Percentiles rank a stretch among this genome's conserved stretches.
These are phyloP conservation scores for Panzeria rudis DNA, from an alignment of 2,888 invertebrate species.

Conservation along the genomic window DNA sequence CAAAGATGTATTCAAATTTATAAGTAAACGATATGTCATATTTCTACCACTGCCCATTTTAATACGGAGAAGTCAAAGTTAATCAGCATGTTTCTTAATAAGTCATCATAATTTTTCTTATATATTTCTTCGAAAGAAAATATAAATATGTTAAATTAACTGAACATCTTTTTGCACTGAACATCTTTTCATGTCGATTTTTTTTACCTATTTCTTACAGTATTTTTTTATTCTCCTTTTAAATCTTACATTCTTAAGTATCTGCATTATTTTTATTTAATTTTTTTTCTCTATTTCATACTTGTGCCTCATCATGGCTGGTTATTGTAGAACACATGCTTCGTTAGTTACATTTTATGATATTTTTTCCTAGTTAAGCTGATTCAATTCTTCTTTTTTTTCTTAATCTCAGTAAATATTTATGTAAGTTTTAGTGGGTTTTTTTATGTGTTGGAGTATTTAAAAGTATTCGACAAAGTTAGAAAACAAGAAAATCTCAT, in stretches of 20 bases:
- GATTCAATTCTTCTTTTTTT: constrained; percentile 34
- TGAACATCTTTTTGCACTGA: constrained; percentile 27
- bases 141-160: constrained; percentile 49
- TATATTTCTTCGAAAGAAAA: neutral
- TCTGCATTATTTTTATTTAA: neutral
- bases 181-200: constrained; percentile 40
- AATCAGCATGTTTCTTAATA: neutral
- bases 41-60: neutral
- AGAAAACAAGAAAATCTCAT: constrained; percentile 44
- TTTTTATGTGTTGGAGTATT: neutral
- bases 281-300: constrained; percentile 15
- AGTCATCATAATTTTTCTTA: neutral
- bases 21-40: neutral
- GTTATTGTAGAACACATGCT: constrained; percentile 57
- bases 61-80: neutral
- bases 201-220: constrained; percentile 50
- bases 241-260: constrained; percentile 19
- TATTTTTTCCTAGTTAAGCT: constrained; percentile 6
- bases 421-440: constrained; percentile 33
- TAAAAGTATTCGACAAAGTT: neutral
- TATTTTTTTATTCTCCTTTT: neutral
- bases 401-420: constrained; percentile 61
- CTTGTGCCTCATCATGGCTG: constrained; percentile 15
- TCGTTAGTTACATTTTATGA: constrained; percentile 58
- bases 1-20: too few relatives aligned